Evolutionary conservation across 2,113 vertebrate species (phyloP).

Genomic region (Rhinoderma darwinii): DNA sequence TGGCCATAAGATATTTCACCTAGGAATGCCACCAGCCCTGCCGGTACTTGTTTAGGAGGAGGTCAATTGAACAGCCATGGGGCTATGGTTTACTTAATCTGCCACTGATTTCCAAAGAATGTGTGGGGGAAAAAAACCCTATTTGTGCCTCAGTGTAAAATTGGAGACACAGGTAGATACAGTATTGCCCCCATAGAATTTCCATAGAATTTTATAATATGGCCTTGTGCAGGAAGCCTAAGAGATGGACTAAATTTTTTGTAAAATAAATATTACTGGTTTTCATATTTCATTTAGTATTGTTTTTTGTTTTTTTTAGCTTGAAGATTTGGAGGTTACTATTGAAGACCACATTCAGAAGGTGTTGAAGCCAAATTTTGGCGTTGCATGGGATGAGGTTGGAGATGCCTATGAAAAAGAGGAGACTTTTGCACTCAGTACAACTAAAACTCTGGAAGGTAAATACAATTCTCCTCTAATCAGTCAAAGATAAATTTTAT

Average conservation of each 20-base stretch:
- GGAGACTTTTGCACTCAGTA: slow-evolving; percentile 93
- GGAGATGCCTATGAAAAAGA: slow-evolving; percentile 96
- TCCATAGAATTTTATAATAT: not conserved
- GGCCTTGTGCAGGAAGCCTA: not conserved
- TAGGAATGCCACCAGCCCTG: no score
- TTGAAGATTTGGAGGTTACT: slow-evolving; percentile 93
- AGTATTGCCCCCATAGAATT: not conserved
- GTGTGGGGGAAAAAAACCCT: no score
- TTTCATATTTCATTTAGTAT: not conserved
- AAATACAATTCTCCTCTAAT: slow-evolving; percentile 51
- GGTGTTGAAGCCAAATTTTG: slow-evolving; percentile 92
- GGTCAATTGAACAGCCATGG: no score
- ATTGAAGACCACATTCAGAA: slow-evolving; percentile 96
- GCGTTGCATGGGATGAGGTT: slow-evolving; percentile 95
- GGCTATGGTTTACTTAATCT: no score
- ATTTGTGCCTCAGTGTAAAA: no score
- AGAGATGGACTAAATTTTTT: not conserved
- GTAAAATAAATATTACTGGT: not conserved
- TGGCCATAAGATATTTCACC: no score
- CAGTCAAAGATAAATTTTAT: not conserved
- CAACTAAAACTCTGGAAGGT: slow-evolving; percentile 93
- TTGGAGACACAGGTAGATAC: not conserved
- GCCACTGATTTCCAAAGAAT: no score
- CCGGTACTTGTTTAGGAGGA: no score
- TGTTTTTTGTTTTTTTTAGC: slow-evolving; percentile 68